phyloP scores from a whole-genome alignment of 2,113 vertebrate genomes.

The Triplophysa dalaica region DNA sequence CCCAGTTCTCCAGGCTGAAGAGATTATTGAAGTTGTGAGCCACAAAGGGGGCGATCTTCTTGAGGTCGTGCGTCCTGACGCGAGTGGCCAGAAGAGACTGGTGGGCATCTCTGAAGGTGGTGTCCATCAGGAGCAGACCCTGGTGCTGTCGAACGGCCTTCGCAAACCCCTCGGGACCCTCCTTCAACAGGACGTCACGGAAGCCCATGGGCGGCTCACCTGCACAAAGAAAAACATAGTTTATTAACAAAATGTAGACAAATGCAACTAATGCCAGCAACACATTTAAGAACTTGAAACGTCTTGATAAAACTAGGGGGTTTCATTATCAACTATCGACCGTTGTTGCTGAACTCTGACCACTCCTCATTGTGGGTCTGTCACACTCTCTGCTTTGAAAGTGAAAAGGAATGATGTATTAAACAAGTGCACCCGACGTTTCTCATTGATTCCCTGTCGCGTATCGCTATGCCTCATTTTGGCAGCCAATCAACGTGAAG shows the following conservation, averaged over 20 bases:
- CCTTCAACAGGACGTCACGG: conserved; percentile 80
- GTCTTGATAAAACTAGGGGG: background rate
- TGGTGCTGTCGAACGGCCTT: conserved; percentile 79
- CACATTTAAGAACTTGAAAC: no score
- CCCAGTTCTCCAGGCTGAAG: conserved; percentile 92
- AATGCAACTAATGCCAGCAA: background rate
- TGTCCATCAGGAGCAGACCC: conserved; percentile 91
- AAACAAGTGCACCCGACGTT: conserved; percentile 3
- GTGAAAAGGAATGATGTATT: conserved; percentile 16
- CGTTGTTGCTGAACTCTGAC: background rate
- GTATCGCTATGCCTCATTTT: background rate
- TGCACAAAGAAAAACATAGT: conserved; percentile 55
- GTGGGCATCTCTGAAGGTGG: conserved; percentile 92
- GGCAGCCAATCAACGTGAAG: conserved; percentile 17
- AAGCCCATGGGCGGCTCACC: conserved; percentile 82
- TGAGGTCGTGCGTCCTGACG: conserved; percentile 90
- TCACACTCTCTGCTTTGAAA: background rate
- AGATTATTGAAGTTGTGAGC: conserved; percentile 86
- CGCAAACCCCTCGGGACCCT: conserved; percentile 86
- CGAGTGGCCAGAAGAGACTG: conserved; percentile 91
- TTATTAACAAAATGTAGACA: background rate
- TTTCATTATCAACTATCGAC: conserved; percentile 7
- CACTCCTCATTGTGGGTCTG: background rate
- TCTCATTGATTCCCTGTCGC: conserved; percentile 4
- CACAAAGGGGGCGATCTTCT: conserved; percentile 85